These are phyloP conservation scores for Choristoneura rosaceana DNA, from an alignment of 2,888 invertebrate species.

Conservation along the genomic window DNA sequence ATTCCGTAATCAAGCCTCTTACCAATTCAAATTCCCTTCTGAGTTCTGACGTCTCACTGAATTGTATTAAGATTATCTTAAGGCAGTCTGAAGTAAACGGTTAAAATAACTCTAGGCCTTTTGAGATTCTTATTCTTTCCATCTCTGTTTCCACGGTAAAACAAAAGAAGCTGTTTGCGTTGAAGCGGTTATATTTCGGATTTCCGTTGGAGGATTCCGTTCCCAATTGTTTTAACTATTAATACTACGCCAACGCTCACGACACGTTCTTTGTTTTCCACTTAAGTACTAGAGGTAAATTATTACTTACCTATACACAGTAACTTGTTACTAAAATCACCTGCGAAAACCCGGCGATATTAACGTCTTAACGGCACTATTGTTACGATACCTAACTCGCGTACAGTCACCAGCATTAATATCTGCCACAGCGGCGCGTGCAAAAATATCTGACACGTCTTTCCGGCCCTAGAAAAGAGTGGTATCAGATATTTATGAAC, in stretches of 20 bases:
- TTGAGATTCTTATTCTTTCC: not conserved
- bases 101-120: not conserved
- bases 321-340: not conserved
- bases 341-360: constrained; percentile 5
- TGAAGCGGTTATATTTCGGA: not conserved
- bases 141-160: not conserved
- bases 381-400: constrained; percentile 8
- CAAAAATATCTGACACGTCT: too few species aligned
- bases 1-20: constrained; percentile 20
- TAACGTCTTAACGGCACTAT: not conserved
- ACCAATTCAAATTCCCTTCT: constrained; percentile 22
- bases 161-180: not conserved
- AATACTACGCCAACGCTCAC: not conserved
- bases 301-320: too few species aligned
- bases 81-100: not conserved
- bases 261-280: not conserved
- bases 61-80: constrained; percentile 18
- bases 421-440: too few species aligned
- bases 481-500: too few species aligned
- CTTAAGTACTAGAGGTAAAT: not conserved
- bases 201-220: not conserved
- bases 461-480: too few species aligned
- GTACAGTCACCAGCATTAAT: too few species aligned
- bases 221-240: not conserved
- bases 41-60: constrained; percentile 4